Evolutionary conservation across 2,888 invertebrate genomes (phyloP), one percentile per base, ranked within the genome.

Genomic region (Netelia inedita): DNA sequence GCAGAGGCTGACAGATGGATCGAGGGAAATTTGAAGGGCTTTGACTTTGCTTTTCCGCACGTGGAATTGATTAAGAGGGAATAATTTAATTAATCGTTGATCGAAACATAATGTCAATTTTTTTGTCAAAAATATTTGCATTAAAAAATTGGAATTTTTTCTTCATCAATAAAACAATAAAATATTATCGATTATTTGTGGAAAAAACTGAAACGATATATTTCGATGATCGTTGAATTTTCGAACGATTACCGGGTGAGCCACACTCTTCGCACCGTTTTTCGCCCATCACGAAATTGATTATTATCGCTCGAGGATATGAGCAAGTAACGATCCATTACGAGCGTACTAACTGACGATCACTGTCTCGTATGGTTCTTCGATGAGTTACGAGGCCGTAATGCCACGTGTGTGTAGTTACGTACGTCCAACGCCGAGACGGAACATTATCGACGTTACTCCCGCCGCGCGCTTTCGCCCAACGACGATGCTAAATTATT

Each of bases 1-100:
- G 92, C 94, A 66, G 94, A 95, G 88, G 97, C 97, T 1, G 95
- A 98, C 83, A 91, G 94, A 78, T 97, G 97, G 97, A 96, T 97
- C 63, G 93, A 94, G 5, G 94, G 96, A 79, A 96, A 97, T 94
- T 94, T 96, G 71, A 92, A 94, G 79, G 94, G 95, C 35, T 95
- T 95, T 0, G 95, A 96, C 90, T 92, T 96, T 55, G 92, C 94
- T 68, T 96, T 78, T 53, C 63, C 82, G 5, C 2, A 68, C 16
- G 10, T 16, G 16, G 2, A 65, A 28, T 41, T 19, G 1, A 21
- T 19, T 41, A 28, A 28, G 5, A 28, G 28, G 0, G 5, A 28
- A 28, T 28, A 28, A 28, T 28, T 28, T 5, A 28, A 28, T 28
- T 28, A 5, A 28, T 28, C 5, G 5, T 5, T 5, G 3, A 28